Base-by-base conservation (phyloP, 1,140 invertebrate species). In the Camponotus pennsylvanicus region DNA sequence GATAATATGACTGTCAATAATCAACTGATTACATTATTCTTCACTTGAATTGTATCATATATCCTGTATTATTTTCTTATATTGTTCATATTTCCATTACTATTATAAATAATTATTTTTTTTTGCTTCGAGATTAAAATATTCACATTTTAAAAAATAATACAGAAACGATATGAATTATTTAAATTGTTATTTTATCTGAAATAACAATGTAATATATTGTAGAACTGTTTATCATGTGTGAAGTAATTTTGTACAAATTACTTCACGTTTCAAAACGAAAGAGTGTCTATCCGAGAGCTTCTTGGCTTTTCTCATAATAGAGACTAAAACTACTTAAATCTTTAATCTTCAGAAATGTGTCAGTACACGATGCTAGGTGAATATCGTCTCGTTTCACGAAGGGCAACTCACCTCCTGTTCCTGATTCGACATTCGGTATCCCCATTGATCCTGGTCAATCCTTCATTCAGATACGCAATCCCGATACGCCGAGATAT, bases 391-490 rank as follows among this genome's bases (percentile, higher is more conserved):
- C 59, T 52, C 63, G 52, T 32, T 63, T 70, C n/a, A 61, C 18
- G 34, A 45, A 69, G 59, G 45, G 64, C 49, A 66, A 77, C 37
- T 61, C 71, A 77, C 80, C 21, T 77, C 32, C 79, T 70, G 42
- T 69, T 79, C 55, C 80, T 80, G 88, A 90, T 89, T 90, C 82
- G 75, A 89, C 75, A 82, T 90, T 90, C 84, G 69, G 76, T 86
- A 90, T 90, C 89, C 84, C 83, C 77, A 89, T 88, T 90, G 89
- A 90, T 90, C 89, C 89, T 64, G 61, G 64, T 63, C 89, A 86
- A 90, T 90, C 86, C 89, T 90, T 90, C 89, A 90, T 90, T 90
- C 89, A 59, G 89, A 90, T 90, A 90, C 89, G 89, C 89, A 90
- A 88, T 86, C 73, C 61, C 75, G 86, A 87, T 90, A 90, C 80